Evolutionary conservation across 2,888 invertebrate species (phyloP).

Genomic region (Cephus pulcher): DNA sequence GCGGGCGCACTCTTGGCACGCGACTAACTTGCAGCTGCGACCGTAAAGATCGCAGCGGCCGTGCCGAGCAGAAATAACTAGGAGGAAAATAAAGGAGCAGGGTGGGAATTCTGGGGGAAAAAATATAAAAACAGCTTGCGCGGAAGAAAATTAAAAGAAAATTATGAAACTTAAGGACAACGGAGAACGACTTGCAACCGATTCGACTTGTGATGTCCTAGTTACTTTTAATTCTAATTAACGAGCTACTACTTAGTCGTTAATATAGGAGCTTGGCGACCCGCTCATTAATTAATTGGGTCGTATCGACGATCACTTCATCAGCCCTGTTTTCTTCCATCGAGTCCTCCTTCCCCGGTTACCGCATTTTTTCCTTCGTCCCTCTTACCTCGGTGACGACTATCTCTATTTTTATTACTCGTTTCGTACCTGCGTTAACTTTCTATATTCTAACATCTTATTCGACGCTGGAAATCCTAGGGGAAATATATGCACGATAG

Average conservation of each 20-base stretch:
- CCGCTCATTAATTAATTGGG: not conserved
- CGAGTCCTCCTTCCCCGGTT: conserved; percentile 13
- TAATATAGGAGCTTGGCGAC: not conserved
- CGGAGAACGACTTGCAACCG: not conserved
- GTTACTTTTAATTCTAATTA: not conserved
- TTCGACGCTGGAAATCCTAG: not conserved
- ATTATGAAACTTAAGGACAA: not conserved
- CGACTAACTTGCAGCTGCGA: conserved; percentile 19
- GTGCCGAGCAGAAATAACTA: conserved; percentile 14
- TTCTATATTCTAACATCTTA: not conserved
- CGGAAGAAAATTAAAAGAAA: conserved; percentile 3
- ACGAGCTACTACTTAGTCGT: not conserved
- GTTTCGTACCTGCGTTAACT: not conserved
- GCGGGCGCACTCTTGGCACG: conserved; percentile 15
- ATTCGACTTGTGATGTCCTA: not conserved
- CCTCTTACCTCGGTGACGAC: not conserved
- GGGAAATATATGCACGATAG: not conserved
- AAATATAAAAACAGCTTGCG: conserved; percentile 8
- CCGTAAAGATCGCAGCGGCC: conserved; percentile 19
- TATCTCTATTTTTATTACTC: not conserved
- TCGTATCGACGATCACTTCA: not conserved
- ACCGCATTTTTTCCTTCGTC: not conserved
- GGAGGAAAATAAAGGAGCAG: not conserved
- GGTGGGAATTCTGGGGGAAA: conserved; percentile 5
- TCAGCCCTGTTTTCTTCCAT: not conserved